These are phyloP conservation scores for Setipinna tenuifilis DNA, from an alignment of 2,797 vertebrate genomes.

Conservation along the genomic window DNA sequence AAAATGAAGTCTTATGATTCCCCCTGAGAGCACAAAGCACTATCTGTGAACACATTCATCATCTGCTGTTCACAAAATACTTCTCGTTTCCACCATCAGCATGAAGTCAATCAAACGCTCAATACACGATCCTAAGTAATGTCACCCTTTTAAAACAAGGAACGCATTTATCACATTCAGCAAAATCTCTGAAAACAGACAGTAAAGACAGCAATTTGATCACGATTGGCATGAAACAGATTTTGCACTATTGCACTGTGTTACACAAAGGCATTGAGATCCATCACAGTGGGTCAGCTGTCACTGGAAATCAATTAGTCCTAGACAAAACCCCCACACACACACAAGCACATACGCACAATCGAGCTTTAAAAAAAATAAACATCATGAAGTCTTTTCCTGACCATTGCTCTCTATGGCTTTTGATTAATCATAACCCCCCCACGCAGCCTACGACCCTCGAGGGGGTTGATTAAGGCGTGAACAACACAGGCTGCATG, in stretches of 20 bases:
- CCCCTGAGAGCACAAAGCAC: background rate
- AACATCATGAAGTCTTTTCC: background rate
- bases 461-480: conserved; percentile 58
- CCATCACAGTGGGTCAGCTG: background rate
- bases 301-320: background rate
- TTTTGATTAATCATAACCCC: background rate
- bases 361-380: background rate
- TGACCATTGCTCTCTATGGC: background rate
- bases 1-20: background rate
- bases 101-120: too few species aligned
- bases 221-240: too few species aligned
- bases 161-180: too few species aligned
- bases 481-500: conserved; percentile 80
- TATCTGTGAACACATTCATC: background rate
- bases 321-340: background rate
- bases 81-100: too few species aligned
- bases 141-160: too few species aligned
- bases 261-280: background rate
- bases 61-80: background rate
- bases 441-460: background rate
- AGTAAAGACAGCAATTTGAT: too few species aligned
- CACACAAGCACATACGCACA: background rate
- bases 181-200: too few species aligned
- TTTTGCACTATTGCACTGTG: too few species aligned
- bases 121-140: too few species aligned